Evolutionary conservation across 1,140 invertebrate genomes (phyloP).

Genomic region (Drosophila bifasciata): DNA sequence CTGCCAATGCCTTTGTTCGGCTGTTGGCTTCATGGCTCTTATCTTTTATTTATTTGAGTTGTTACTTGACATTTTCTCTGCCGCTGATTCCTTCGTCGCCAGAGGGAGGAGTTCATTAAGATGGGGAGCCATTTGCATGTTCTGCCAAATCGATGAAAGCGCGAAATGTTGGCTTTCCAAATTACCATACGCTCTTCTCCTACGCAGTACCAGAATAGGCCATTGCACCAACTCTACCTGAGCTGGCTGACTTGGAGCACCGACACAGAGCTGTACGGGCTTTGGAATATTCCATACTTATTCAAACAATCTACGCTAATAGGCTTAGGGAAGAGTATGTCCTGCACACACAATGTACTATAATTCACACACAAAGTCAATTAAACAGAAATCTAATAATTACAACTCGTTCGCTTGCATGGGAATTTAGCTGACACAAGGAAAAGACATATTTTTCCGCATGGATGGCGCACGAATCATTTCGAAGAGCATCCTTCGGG

Average conservation of each 20-base stretch:
- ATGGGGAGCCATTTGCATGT: slow-evolving; percentile 46
- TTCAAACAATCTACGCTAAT: slow-evolving; percentile 41
- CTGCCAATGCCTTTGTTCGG: slow-evolving; percentile 29
- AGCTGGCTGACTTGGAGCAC: slow-evolving; percentile 17
- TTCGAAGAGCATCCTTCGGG: no score
- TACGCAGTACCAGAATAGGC: background rate
- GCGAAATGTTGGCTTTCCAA: slow-evolving; percentile 57
- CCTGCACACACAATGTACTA: no score
- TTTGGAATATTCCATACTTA: slow-evolving; percentile 42
- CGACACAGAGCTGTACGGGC: slow-evolving; percentile 7
- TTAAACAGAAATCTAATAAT: no score
- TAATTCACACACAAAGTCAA: no score
- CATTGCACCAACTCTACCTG: slow-evolving; percentile 29
- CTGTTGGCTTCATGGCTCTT: slow-evolving; percentile 40
- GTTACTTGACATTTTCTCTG: slow-evolving; percentile 67
- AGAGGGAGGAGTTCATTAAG: slow-evolving; percentile 51
- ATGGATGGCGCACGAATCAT: no score
- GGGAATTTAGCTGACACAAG: no score
- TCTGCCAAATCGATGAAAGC: slow-evolving; percentile 59
- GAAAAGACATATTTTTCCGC: no score
- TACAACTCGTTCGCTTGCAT: no score
- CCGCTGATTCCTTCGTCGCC: slow-evolving; percentile 46
- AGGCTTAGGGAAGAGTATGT: background rate
- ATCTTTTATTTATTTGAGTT: slow-evolving; percentile 68
- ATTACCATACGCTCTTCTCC: slow-evolving; percentile 32